Conservation (phyloP, 2,888 invertebrate species). For the Callimorpha dominula region DNA sequence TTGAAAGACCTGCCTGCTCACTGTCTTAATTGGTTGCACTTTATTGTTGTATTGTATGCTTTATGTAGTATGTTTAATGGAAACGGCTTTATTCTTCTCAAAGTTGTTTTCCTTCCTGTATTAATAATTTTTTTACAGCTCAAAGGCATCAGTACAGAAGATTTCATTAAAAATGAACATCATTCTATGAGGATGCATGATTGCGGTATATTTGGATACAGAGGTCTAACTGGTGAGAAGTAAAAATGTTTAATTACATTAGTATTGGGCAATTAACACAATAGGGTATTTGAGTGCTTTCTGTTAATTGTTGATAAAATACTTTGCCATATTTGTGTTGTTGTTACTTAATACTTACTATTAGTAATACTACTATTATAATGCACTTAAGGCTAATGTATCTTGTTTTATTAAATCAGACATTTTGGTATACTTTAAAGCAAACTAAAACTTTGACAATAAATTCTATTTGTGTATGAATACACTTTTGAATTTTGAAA, state of each 20-base stretch:
- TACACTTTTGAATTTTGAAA: too few relatives aligned
- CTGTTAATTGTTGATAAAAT: not conserved
- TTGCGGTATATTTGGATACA: constrained; percentile 91
- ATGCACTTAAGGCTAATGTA: too few relatives aligned
- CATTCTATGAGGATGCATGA: constrained; percentile 91
- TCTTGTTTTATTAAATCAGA: too few relatives aligned
- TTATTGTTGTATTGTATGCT: constrained; percentile 5
- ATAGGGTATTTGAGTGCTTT: constrained; percentile 18
- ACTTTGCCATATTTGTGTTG: not conserved
- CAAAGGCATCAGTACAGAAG: constrained; percentile 91
- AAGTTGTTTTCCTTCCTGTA: not conserved
- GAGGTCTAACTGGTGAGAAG: constrained; percentile 90
- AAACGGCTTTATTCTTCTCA: not conserved
- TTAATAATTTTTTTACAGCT: constrained; percentile 75
- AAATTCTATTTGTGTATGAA: too few relatives aligned
- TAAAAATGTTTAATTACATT: not conserved
- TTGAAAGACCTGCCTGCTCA: too few relatives aligned
- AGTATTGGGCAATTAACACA: constrained; percentile 11
- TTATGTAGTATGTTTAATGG: not conserved
- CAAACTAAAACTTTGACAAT: too few relatives aligned
- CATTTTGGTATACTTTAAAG: too few relatives aligned
- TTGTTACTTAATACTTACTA: too few relatives aligned
- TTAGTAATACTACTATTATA: too few relatives aligned
- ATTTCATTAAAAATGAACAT: constrained; percentile 91
- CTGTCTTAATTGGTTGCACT: not conserved